Conservation (phyloP, 2,113 vertebrate genomes). For the Eretmochelys imbricata region DNA sequence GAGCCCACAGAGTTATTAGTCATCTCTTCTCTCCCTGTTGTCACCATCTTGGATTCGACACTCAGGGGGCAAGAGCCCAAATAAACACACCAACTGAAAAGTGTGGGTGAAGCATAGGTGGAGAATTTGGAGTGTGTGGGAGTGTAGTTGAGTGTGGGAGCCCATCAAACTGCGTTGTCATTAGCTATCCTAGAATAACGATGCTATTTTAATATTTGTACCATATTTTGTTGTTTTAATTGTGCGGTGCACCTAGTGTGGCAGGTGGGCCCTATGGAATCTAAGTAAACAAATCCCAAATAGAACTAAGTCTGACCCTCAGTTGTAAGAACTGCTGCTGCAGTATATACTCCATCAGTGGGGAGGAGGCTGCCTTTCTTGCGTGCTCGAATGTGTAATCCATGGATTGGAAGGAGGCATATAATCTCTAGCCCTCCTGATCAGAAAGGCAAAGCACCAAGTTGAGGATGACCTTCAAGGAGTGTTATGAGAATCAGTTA, state of each 20-base stretch:
- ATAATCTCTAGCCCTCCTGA: neutral
- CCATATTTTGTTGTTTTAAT: neutral
- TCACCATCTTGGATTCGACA: neutral
- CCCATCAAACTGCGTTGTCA: neutral
- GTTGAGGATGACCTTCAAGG: neutral
- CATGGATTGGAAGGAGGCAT: neutral
- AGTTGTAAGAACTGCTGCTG: neutral
- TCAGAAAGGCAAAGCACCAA: neutral
- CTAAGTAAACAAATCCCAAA: neutral
- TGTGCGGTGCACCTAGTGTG: neutral
- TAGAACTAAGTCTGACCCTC: neutral
- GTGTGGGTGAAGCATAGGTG: neutral
- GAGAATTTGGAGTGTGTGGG: neutral
- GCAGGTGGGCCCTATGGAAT: neutral
- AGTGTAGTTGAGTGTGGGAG: neutral
- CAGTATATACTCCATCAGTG: neutral
- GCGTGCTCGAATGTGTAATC: neutral
- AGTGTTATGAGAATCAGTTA: neutral
- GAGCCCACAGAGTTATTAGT: neutral
- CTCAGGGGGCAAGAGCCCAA: neutral
- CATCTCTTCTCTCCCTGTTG: neutral
- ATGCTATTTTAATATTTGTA: neutral
- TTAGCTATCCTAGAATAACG: neutral
- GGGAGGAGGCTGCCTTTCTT: neutral
- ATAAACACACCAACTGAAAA: neutral